These are phyloP conservation scores for Paracanthobrama guichenoti DNA, from an alignment of 2,113 vertebrate genomes.

Conservation along the genomic window DNA sequence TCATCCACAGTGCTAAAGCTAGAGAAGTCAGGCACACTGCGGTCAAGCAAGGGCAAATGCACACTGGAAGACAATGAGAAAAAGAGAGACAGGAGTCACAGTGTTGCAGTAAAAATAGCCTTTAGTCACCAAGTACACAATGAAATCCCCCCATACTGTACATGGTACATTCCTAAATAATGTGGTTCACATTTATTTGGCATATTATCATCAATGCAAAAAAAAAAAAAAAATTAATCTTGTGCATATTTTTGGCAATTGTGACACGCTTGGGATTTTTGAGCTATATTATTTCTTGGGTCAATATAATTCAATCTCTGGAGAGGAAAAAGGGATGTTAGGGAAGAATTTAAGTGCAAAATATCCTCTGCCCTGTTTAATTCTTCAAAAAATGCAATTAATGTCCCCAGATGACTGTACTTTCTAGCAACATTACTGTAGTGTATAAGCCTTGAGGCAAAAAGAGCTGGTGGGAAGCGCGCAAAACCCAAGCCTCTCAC, in stretches of 20 bases:
- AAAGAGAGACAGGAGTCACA: slow-evolving; percentile 24
- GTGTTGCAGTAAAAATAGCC: background rate
- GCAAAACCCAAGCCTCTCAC: slow-evolving; percentile 20
- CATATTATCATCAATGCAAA: slow-evolving; percentile 11
- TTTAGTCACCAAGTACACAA: background rate
- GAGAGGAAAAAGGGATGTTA: background rate
- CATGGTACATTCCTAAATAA: slow-evolving; percentile 3
- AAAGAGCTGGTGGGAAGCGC: background rate
- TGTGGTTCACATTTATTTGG: slow-evolving; percentile 14
- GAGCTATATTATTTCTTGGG: slow-evolving; percentile 30
- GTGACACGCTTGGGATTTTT: slow-evolving; percentile 20
- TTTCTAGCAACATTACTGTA: slow-evolving; percentile 37
- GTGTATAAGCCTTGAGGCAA: slow-evolving; percentile 33
- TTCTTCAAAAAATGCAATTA: slow-evolving; percentile 40
- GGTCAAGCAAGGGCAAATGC: slow-evolving; percentile 94
- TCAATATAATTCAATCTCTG: slow-evolving; percentile 28
- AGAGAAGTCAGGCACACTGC: slow-evolving; percentile 95
- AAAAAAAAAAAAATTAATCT: background rate
- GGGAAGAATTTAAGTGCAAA: slow-evolving; percentile 31
- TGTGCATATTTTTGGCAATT: slow-evolving; percentile 34
- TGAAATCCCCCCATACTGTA: background rate
- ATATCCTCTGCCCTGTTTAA: slow-evolving; percentile 32
- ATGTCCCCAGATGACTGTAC: slow-evolving; percentile 15
- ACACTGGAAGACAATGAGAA: slow-evolving; percentile 75
- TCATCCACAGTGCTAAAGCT: slow-evolving; percentile 97